Base-by-base conservation (phyloP, 2,113 vertebrate species). In the Martes martes region DNA sequence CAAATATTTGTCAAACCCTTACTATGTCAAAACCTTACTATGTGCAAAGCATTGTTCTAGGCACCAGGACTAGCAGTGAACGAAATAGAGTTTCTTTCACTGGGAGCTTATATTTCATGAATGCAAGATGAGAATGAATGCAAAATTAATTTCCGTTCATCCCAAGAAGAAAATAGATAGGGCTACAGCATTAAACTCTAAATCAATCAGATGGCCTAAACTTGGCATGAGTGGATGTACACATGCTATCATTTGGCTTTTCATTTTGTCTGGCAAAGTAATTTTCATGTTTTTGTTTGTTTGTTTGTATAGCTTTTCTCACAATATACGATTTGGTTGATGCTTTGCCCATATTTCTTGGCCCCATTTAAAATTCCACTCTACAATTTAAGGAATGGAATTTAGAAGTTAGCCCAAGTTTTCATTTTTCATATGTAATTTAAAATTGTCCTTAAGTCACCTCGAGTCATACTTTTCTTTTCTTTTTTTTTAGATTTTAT, bases 391-490 rank as follows among this genome's bases (percentile, higher is more conserved):
- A 88, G 28, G 31, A 93, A 19, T 8, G 18, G 63, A 91, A 92
- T 88, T 96, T 47, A 93, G 28, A 76, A 69, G 88, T 90, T 94
- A 81, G 65, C 0, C 7, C 39, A 90, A 88, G 80, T 88, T 97
- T 93, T 97, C 13, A 78, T 82, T 90, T 96, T 91, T 94, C 18
- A 55, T 61, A 85, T 21, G 45, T 67, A 96, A 96, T 86, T 97
- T 95, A 71, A 96, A 96, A 97, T 94, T 96, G 71, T 96, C 78
- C 85, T 96, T 86, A 96, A 79, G 28, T 93, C 47, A 86, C 84
- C 74, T 88, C 36, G 33, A 89, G 45, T 89, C 81, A 71, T 28
- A 3, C 39, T 94, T 94, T 86, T 4, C 7, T 93, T 59, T 23
- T 19, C 3, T 57, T 57, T 18, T 23, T 23, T 52, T 52, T 4